Percentiles rank a stretch among this genome's conserved stretches.
Evolutionary conservation across 2,888 invertebrate species (phyloP).

Genomic region (Cataglyphis cursor): DNA sequence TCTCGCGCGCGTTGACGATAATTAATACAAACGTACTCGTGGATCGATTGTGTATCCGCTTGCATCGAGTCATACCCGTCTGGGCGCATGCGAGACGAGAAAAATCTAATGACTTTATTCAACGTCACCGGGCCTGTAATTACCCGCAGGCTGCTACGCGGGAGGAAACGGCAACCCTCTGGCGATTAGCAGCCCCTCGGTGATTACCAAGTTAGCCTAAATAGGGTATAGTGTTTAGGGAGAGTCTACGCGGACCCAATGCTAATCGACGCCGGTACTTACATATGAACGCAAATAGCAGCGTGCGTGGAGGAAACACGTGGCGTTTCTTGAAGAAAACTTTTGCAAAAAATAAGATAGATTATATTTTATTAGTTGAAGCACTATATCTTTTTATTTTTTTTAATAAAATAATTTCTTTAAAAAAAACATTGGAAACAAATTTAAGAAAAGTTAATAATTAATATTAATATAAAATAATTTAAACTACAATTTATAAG

Average conservation of each 20-base stretch:
- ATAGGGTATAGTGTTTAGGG: conserved; percentile 85
- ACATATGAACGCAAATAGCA: conserved; percentile 61
- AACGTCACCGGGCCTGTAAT: conserved; percentile 85
- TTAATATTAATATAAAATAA: neutral
- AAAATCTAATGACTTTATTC: conserved; percentile 86
- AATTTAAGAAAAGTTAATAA: neutral
- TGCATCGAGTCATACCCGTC: conserved; percentile 6
- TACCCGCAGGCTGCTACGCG: conserved; percentile 83
- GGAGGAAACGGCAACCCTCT: conserved; percentile 75
- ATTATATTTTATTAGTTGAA: neutral
- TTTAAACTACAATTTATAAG: neutral
- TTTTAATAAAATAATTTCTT: neutral
- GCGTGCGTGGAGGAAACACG: neutral
- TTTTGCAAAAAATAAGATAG: neutral
- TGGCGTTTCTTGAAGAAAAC: conserved; percentile 8
- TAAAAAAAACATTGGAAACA: neutral
- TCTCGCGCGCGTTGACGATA: conserved; percentile 51
- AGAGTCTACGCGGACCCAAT: conserved; percentile 79
- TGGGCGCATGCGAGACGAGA: conserved; percentile 60
- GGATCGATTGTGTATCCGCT: conserved; percentile 26
- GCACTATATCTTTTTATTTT: neutral
- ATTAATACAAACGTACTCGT: conserved; percentile 68
- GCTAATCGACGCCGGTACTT: conserved; percentile 72
- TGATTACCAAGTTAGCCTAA: conserved; percentile 86
- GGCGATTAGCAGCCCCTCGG: conserved; percentile 82